Evolutionary conservation across 2,888 invertebrate species (phyloP).

Genomic region (Agelastica alni): DNA sequence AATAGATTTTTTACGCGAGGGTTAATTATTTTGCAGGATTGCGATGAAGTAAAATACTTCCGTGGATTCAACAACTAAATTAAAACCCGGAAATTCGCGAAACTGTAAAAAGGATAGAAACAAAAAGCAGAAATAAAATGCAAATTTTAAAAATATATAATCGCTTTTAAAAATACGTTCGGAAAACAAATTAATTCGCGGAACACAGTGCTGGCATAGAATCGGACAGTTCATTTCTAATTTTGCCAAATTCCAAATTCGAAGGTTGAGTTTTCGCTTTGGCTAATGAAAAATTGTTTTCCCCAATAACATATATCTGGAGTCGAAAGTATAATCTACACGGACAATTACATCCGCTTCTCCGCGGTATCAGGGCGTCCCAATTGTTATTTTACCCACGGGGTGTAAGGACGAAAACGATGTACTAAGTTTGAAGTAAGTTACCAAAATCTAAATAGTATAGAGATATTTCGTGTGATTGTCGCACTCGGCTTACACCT

Average conservation of each 20-base stretch:
- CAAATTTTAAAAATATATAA: not conserved
- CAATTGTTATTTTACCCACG: too few species aligned
- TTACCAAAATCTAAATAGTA: too few species aligned
- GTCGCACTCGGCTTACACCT: too few species aligned
- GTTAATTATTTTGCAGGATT: too few species aligned
- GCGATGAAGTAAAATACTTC: too few species aligned
- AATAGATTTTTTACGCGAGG: too few species aligned
- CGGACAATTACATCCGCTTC: constrained; percentile 16
- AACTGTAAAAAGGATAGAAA: not conserved
- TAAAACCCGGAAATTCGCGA: not conserved
- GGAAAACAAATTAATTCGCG: constrained; percentile 4
- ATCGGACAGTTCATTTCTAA: constrained; percentile 6
- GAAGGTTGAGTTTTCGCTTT: constrained; percentile 9
- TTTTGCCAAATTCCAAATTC: constrained; percentile 2
- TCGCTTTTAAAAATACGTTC: not conserved
- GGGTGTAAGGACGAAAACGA: too few species aligned
- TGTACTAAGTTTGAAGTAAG: too few species aligned
- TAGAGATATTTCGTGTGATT: too few species aligned
- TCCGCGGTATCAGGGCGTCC: too few species aligned
- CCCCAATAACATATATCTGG: constrained; percentile 19
- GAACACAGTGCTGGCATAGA: constrained; percentile 7
- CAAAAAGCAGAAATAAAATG: not conserved
- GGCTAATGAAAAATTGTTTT: constrained; percentile 25
- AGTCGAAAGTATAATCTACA: constrained; percentile 22
- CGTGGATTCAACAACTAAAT: too few species aligned